Percentiles rank a stretch among this genome's conserved stretches.
Conservation (phyloP, 2,888 invertebrate species). For the Fragum sueziense region DNA sequence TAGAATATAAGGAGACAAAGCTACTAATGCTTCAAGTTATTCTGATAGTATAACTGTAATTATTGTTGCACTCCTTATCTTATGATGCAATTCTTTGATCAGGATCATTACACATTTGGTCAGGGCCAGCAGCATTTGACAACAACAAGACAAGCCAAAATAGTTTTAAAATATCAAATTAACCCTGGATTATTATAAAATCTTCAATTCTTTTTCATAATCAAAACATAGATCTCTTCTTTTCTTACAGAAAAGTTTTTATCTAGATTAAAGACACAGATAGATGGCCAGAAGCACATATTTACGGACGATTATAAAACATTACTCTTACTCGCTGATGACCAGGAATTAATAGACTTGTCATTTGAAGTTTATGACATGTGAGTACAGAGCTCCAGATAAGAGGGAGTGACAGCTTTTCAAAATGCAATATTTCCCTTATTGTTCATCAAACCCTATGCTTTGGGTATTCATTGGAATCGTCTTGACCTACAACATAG, state of each 20-base stretch:
- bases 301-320: conserved; percentile 8
- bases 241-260: not conserved
- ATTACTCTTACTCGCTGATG: not conserved
- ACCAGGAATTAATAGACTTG: not conserved
- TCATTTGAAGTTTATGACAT: not conserved
- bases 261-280: not conserved
- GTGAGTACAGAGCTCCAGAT: not conserved
- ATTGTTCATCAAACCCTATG: not conserved
- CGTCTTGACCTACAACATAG: no score
- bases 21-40: no score
- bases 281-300: not conserved
- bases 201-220: not conserved
- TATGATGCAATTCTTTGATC: not conserved
- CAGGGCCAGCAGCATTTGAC: no score
- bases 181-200: not conserved
- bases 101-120: not conserved
- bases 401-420: no score
- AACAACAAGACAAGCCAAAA: not conserved
- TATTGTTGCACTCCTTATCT: not conserved
- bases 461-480: no score
- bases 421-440: not conserved
- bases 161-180: not conserved
- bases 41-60: not conserved
- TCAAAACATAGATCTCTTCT: no score
- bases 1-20: no score